Evolutionary conservation across 2,113 vertebrate species (phyloP), one percentile per base, ranked within the genome.

Genomic region (Stercorarius parasiticus): DNA sequence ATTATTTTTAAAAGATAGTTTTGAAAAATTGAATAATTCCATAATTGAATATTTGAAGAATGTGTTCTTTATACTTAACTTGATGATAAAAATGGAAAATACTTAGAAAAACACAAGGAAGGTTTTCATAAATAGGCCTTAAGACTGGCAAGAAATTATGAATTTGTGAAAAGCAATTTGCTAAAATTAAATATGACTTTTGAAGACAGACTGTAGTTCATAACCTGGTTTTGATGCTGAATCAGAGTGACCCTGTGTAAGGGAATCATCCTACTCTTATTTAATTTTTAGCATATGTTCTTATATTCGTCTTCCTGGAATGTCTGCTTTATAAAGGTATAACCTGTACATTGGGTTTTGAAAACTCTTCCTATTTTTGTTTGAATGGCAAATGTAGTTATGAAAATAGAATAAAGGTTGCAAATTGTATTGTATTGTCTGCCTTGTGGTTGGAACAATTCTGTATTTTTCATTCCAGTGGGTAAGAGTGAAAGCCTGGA

Each of bases 401-500:
- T 15, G 56, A 67, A 90, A 86, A 32, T 38, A 50, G n/a, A 82
- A 38, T 74, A 66, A 20, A 70, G 66, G n/a, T 69, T 81, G 53
- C 45, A 85, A 70, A 71, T 77, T 91, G 20, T 81, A 26, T 53
- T 86, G 43, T 61, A 38, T 82, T 87, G 52, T 87, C 61, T 92
- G 47, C 52, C 9, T 59, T 85, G 88, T 92, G 85, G 85, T 85
- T 94, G 79, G 78, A 94, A 64, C 56, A 82, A 11, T 82, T 85
- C 70, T 90, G 20, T 76, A 27, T 85, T 67, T 95, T 82, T 92
- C 52, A 85, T 94, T 90, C 74, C 74, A 88, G 92, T 65, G 82
- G 85, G 93, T 93, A 91, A 91, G 70, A 94, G 78, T 87, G 78
- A 95, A 96, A 94, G 78, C 85, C 61, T 92, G 90, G 92, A 95